These are phyloP conservation scores for Drosophila diplacantha DNA, from an alignment of 2,888 invertebrate species.

Conservation along the genomic window DNA sequence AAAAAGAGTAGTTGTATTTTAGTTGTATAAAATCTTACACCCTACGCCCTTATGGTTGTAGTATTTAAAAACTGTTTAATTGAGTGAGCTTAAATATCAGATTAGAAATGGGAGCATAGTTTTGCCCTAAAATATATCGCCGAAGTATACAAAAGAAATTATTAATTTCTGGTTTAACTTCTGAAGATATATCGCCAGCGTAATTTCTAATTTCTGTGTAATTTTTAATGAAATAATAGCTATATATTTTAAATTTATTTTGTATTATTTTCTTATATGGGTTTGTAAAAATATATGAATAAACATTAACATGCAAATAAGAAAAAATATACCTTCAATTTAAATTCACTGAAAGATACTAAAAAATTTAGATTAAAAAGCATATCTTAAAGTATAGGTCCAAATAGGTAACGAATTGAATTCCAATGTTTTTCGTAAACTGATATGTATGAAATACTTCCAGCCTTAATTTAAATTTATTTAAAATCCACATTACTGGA, in stretches of 20 bases:
- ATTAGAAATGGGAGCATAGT: background rate
- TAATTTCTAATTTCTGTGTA: background rate
- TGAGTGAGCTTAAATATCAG: background rate
- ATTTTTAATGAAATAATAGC: too few species aligned
- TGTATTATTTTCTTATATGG: too few species aligned
- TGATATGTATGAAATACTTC: background rate
- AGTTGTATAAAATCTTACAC: background rate
- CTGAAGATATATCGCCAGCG: background rate
- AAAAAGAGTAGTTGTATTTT: background rate
- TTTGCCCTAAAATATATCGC: background rate
- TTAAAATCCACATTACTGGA: background rate
- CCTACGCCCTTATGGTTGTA: too few species aligned
- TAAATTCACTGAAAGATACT: background rate
- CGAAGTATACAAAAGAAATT: background rate
- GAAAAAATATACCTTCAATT: too few species aligned
- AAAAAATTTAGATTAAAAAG: background rate
- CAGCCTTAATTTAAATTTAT: background rate
- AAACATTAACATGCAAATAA: too few species aligned
- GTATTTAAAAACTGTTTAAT: background rate
- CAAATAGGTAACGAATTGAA: too few species aligned
- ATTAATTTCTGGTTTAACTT: background rate
- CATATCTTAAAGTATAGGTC: background rate
- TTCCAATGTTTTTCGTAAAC: background rate
- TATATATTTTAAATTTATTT: too few species aligned
- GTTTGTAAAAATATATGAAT: background rate